A percentile compares a stretch with the other conserved stretches of the same genome.
These are phyloP conservation scores for Perizoma flavofasciatum DNA, from an alignment of 2,888 invertebrate genomes.

Conservation along the genomic window DNA sequence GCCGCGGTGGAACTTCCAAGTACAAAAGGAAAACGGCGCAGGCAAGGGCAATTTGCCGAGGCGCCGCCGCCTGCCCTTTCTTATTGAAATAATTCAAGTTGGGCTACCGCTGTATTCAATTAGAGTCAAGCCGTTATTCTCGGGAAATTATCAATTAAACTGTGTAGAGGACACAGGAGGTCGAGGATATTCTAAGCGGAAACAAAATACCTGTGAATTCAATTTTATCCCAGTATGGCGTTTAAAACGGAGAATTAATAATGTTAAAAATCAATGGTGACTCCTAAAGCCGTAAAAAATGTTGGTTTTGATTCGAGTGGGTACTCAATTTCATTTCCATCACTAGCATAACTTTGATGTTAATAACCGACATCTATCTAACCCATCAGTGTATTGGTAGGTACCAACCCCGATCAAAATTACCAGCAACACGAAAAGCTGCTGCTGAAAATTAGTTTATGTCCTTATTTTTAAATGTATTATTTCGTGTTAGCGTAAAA, in stretches of 20 bases:
- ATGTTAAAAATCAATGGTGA: not conserved
- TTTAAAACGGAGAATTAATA: not conserved
- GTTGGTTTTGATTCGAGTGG: no score
- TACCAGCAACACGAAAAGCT: no score
- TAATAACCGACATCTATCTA: no score
- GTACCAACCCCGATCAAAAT: no score
- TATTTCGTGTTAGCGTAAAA: no score
- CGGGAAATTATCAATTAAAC: constrained; percentile 62
- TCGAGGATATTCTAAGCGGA: constrained; percentile 38
- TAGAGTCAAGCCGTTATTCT: constrained; percentile 63
- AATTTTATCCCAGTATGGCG: constrained; percentile 5
- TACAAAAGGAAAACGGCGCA: constrained; percentile 65
- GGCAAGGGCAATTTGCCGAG: constrained; percentile 73
- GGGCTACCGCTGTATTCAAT: constrained; percentile 65
- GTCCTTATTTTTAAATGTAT: no score
- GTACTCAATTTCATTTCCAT: no score
- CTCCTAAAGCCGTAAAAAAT: no score
- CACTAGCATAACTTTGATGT: no score
- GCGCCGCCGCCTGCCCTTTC: constrained; percentile 71
- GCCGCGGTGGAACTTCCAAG: constrained; percentile 42
- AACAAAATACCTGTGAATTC: constrained; percentile 16
- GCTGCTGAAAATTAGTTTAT: no score
- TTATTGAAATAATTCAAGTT: constrained; percentile 71
- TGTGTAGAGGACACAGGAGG: constrained; percentile 44
- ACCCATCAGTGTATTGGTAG: no score